Conservation (phyloP, 2,113 vertebrate species). For the Taxidea taxus region DNA sequence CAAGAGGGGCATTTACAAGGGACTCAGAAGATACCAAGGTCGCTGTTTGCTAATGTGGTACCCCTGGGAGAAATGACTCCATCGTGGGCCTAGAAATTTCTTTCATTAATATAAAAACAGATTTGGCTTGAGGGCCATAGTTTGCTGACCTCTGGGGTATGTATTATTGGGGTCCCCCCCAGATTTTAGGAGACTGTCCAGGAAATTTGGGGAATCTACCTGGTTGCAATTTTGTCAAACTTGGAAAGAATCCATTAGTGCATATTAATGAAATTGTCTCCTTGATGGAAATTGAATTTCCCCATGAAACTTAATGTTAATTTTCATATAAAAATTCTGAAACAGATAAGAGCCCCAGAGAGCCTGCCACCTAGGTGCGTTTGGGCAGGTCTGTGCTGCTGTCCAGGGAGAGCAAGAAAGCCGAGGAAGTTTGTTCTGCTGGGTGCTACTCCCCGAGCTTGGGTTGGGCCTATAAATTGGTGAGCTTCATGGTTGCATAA, state of each 20-base stretch:
- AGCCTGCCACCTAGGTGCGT: not conserved
- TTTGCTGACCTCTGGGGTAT: not conserved
- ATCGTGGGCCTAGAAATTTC: not conserved
- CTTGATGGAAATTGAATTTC: not conserved
- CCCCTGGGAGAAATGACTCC: not conserved
- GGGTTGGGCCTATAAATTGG: not conserved
- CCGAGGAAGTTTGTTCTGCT: not conserved
- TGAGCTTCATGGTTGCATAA: slow-evolving; percentile 12
- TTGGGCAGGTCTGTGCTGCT: not conserved
- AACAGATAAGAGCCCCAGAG: not conserved
- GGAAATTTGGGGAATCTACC: not conserved
- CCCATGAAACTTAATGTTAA: not conserved
- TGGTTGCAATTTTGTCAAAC: not conserved
- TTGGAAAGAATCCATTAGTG: not conserved
- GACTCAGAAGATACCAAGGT: not conserved
- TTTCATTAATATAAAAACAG: not conserved
- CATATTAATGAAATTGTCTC: not conserved
- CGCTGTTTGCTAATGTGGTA: not conserved
- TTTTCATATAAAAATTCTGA: not conserved
- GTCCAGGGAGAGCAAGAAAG: not conserved
- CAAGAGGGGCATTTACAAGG: not conserved
- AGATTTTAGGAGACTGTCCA: not conserved
- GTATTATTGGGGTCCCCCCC: not conserved
- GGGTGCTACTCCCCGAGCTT: not conserved
- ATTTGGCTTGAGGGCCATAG: not conserved